phyloP scores from a whole-genome alignment of 2,113 vertebrate species.

The Eonycteris spelaea region DNA sequence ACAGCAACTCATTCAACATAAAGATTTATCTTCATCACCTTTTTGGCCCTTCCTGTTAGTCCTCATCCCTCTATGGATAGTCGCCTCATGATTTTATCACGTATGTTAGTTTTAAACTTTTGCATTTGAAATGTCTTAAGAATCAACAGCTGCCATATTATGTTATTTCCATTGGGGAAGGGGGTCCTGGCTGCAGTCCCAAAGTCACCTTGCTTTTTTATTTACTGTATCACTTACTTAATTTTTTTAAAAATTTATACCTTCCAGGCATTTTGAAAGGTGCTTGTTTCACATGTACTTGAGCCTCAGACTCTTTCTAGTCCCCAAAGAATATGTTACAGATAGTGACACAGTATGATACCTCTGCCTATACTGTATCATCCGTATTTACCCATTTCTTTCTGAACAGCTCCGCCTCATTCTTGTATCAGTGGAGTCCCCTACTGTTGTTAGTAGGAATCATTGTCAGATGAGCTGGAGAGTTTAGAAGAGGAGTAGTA shows the following conservation, averaged over 20 bases:
- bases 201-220: not conserved
- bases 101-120: not conserved
- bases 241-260: not conserved
- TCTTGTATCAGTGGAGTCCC: not conserved
- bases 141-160: slow-evolving; percentile 23
- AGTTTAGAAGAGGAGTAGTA: not conserved
- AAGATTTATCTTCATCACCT: not conserved
- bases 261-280: not conserved
- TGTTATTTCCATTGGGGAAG: not conserved
- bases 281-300: not conserved
- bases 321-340: not conserved
- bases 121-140: not conserved
- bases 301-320: not conserved
- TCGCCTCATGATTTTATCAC: not conserved
- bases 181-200: not conserved
- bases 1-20: not conserved
- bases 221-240: not conserved
- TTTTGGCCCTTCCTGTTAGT: not conserved
- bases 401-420: not conserved
- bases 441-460: not conserved
- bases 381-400: not conserved
- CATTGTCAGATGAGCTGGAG: not conserved
- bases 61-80: not conserved
- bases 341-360: not conserved
- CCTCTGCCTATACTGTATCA: not conserved